phyloP scores from a whole-genome alignment of 2,888 invertebrate species.

The Mythimna vitellina region DNA sequence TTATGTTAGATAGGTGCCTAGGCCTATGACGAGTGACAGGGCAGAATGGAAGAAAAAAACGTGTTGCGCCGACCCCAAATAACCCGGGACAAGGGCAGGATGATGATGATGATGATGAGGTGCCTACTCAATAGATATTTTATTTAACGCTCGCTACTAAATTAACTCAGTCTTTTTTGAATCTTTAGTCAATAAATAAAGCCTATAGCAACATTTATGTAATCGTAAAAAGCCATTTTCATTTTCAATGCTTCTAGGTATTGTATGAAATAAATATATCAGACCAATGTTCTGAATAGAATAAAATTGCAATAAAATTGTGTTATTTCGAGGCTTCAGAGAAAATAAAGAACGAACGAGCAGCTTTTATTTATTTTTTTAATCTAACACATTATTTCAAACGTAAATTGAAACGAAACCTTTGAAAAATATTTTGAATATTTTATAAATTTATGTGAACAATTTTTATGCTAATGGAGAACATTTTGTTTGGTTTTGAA shows the following conservation, averaged over 20 bases:
- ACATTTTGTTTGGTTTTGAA: background rate
- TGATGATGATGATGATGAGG: no score
- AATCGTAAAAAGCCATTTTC: background rate
- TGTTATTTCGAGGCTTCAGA: background rate
- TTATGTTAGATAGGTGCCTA: background rate
- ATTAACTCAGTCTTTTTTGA: background rate
- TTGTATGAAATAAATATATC: background rate
- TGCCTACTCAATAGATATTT: slow-evolving; percentile 1
- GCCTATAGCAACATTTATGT: background rate
- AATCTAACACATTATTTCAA: slow-evolving; percentile 9
- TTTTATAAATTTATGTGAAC: background rate
- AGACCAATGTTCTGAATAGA: background rate
- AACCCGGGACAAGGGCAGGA: no score
- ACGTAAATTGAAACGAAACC: background rate
- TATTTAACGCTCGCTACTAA: background rate
- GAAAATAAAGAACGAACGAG: background rate
- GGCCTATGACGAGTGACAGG: no score
- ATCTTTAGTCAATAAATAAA: background rate
- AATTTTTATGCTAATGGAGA: background rate
- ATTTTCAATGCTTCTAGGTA: background rate
- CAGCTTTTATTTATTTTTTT: slow-evolving; percentile 5
- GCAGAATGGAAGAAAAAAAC: no score
- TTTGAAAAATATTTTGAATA: slow-evolving; percentile 6
- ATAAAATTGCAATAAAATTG: slow-evolving; percentile 6
- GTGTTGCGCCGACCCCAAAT: no score